Percentiles rank a stretch among this genome's conserved stretches.
These are phyloP conservation scores for silkworm (Bombyx mori) DNA, from an alignment of 1,140 invertebrate species.

Conservation along the genomic window ASM3026992v2 NC_085128.1:13929501-13930000, in stretches of 20 bases:
- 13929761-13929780: conserved; percentile 31
- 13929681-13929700: too few species aligned
- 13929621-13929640: too few species aligned
- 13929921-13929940: conserved; percentile 15
- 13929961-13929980: not conserved
- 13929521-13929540: too few species aligned
- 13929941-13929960: conserved; percentile 2
- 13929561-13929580: too few species aligned
- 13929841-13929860: conserved; percentile 43
- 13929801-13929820: conserved; percentile 40
- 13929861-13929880: conserved; percentile 33
- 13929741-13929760: not conserved
- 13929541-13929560: too few species aligned
- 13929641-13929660: too few species aligned
- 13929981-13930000: conserved; percentile 17
- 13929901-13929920: conserved; percentile 11
- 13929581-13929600: too few species aligned
- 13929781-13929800: conserved; percentile 36
- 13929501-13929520: too few species aligned
- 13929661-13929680: too few species aligned
- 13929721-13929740: too few species aligned
- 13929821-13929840: conserved; percentile 40
- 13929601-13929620: too few species aligned
- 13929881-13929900: not conserved
- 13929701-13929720: too few species aligned